Conservation (phyloP, 1,140 invertebrate species). For the Alviniconcha marisindica region DNA sequence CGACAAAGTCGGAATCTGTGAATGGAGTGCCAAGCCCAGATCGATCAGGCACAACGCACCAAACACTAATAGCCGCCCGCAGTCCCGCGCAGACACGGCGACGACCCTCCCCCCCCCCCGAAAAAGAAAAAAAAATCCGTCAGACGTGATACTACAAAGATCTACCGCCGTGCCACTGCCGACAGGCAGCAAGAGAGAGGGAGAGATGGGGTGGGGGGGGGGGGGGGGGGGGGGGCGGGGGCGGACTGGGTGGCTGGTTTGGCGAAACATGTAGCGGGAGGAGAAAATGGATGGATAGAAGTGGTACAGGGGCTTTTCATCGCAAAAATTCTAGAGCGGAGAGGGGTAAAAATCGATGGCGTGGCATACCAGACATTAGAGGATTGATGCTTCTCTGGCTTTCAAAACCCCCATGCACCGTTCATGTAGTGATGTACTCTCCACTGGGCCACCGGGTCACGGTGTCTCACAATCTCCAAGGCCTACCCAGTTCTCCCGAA, state of each 20-base stretch:
- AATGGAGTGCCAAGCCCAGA: neutral
- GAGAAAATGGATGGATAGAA: neutral
- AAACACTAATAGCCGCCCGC: no score
- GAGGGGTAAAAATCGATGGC: slow-evolving; percentile 20
- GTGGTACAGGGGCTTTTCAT: neutral
- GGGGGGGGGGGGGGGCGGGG: neutral
- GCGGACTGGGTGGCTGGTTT: neutral
- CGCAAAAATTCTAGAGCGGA: neutral
- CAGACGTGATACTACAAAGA: no score
- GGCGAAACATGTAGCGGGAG: neutral
- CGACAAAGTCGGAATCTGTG: neutral
- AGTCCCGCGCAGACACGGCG: no score
- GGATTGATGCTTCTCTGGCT: neutral
- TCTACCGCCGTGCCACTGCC: no score
- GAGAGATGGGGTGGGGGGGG: no score
- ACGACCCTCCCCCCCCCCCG: no score
- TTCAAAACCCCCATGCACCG: neutral
- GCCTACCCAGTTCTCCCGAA: no score
- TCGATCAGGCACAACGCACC: no score
- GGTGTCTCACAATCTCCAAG: neutral
- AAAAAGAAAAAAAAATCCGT: no score
- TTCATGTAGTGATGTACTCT: neutral
- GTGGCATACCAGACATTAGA: neutral
- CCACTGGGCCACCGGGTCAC: slow-evolving; percentile 14
- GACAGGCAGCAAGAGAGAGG: no score